These are phyloP conservation scores for Hydra vulgaris DNA, from an alignment of 30 jellyfish, hydroid and myxozoan species.

Conservation along the genomic window DNA sequence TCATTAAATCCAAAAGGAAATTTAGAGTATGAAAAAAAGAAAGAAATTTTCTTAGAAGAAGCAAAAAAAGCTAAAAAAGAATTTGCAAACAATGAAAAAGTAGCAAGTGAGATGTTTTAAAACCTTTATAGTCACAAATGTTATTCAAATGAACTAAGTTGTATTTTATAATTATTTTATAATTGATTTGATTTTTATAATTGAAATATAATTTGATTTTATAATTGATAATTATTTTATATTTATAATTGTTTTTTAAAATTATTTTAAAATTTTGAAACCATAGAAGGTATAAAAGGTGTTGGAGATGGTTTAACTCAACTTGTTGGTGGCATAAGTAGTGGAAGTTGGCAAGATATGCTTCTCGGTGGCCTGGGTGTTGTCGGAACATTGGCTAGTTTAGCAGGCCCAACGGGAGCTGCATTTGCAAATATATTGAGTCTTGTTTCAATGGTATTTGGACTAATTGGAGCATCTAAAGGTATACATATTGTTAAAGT, in stretches of 20 bases:
- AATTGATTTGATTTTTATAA: no score
- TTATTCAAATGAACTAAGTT: no score
- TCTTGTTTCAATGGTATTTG: conserved; percentile 8
- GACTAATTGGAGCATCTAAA: neutral
- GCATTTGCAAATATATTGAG: neutral
- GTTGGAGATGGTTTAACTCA: neutral
- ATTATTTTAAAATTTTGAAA: no score
- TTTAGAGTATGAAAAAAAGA: neutral
- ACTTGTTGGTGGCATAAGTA: neutral
- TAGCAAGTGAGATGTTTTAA: neutral
- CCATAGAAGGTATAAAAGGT: neutral
- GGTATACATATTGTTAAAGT: no score
- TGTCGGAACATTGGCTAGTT: conserved; percentile 2
- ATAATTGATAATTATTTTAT: no score
- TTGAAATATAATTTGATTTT: no score
- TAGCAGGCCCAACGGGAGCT: conserved; percentile 9
- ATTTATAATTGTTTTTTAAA: no score
- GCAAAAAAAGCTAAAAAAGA: neutral
- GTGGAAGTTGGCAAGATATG: conserved; percentile 10
- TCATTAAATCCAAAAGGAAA: neutral
- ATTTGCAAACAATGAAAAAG: neutral
- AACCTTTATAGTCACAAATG: no score
- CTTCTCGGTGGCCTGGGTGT: neutral
- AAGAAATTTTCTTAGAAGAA: neutral
- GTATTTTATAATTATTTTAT: no score